Percentiles rank a stretch among this genome's conserved stretches.
These are phyloP conservation scores for Sakesphorus luctuosus DNA, from an alignment of 2,113 vertebrate species.

Conservation along the genomic window DNA sequence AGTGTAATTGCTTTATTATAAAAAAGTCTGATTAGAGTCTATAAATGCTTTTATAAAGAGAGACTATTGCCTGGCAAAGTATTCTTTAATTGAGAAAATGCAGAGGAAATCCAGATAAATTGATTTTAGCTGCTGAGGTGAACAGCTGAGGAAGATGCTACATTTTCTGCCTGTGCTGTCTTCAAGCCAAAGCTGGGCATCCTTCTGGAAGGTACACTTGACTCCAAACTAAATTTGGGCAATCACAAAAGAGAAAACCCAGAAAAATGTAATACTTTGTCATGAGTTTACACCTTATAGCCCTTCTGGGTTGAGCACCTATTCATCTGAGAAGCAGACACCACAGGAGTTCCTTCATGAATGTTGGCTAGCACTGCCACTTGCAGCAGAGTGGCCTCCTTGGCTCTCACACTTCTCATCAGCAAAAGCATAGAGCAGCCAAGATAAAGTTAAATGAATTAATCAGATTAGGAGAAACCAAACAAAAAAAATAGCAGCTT, in stretches of 20 bases:
- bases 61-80: background rate
- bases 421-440: background rate
- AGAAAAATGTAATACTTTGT: background rate
- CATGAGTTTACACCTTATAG: background rate
- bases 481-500: background rate
- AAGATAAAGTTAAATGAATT: background rate
- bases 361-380: rapidly evolving
- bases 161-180: background rate
- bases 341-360: too few species aligned
- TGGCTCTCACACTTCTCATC: background rate
- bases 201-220: background rate
- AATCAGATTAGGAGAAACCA: background rate
- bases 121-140: background rate
- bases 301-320: background rate
- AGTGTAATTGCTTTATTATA: background rate
- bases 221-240: background rate
- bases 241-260: background rate
- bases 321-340: background rate
- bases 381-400: background rate
- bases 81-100: background rate
- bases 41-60: background rate
- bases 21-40: background rate
- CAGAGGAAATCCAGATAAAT: background rate
- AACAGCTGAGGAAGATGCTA: background rate
- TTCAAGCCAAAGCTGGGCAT: background rate